Base-by-base conservation (phyloP, 2,888 invertebrate species). In the Epistrophella euchroma region DNA sequence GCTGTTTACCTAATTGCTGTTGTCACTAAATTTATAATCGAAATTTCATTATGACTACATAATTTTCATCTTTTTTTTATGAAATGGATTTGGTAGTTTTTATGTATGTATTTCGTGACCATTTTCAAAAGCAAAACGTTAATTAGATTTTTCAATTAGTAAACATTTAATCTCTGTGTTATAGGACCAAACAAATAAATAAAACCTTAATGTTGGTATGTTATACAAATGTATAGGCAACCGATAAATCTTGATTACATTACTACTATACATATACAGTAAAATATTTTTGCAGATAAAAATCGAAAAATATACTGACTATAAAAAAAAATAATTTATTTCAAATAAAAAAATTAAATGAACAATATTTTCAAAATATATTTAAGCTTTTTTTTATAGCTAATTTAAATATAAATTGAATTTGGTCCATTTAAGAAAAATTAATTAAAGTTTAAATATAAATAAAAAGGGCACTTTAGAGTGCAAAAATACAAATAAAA, bases 21-120 rank as follows among this genome's bases (percentile, higher is more conserved):
- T 35, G 35, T 35, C 35, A 58, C 35, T 19, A n/a, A 5, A 35
- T 58, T 17, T 35, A 19, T 58, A 58, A 58, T 37, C 58, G 37
- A 58, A 58, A 37, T 58, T 58, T 58, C 22, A 58, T 58, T 37
- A 58, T 58, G 19, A 13, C 58, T n/a, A 32, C 15, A 58, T 37
- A 22, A 19, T 37, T 37, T 22, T 11, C 47, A 45, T 17, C n/a
- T 45, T 19, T 11, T 19, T 47, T 47, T 17, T 17, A 17, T 45
- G 45, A 2, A 17, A 17, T 35, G 35, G 6, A 19, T 13, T 19
- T 58, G 15, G 13, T 3, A 37, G 15, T 13, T 17, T 40, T 45
- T 17, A 17, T 43, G 9, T 37, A 13, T n/a, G n/a, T n/a, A n/a
- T 19, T 58, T 58, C 17, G 35, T 22, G 6, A 15, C 35, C 3